phyloP scores from a whole-genome alignment of 2,888 invertebrate species.

The Brenthis daphne region DNA sequence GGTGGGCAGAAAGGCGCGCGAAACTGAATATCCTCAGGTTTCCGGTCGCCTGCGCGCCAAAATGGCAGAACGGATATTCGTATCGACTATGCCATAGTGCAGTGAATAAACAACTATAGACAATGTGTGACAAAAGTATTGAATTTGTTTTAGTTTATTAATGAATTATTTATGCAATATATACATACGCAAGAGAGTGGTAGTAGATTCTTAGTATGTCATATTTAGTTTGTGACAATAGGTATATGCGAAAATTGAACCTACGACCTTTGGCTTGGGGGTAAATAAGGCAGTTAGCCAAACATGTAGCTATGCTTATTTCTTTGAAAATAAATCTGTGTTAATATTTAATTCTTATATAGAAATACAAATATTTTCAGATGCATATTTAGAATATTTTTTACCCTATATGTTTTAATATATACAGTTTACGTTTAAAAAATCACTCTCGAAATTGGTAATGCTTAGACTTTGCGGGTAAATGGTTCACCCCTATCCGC shows the following conservation, averaged over 20 bases:
- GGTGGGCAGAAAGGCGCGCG: conserved; percentile 75
- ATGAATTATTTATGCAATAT: too few relatives aligned
- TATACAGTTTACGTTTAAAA: neutral
- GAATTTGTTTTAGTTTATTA: neutral
- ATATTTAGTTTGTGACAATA: too few relatives aligned
- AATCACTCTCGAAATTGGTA: conserved; percentile 6
- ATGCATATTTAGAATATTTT: neutral
- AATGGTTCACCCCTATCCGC: conserved; percentile 27
- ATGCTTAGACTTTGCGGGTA: neutral
- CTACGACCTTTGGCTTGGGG: too few relatives aligned
- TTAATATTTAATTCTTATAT: too few relatives aligned
- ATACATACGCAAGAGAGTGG: too few relatives aligned
- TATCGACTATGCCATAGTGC: conserved; percentile 61
- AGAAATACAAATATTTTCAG: too few relatives aligned
- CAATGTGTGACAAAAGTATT: conserved; percentile 46
- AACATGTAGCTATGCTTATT: too few relatives aligned
- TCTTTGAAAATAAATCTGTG: too few relatives aligned
- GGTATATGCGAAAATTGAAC: too few relatives aligned
- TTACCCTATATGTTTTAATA: neutral
- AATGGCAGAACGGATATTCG: conserved; percentile 79
- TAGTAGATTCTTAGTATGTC: too few relatives aligned
- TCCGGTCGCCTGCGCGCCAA: conserved; percentile 76
- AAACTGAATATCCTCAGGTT: conserved; percentile 78
- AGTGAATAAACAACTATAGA: conserved; percentile 50
- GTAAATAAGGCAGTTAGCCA: too few relatives aligned